Conservation (phyloP, 2,113 vertebrate genomes). For the Lampris megalopsis region DNA sequence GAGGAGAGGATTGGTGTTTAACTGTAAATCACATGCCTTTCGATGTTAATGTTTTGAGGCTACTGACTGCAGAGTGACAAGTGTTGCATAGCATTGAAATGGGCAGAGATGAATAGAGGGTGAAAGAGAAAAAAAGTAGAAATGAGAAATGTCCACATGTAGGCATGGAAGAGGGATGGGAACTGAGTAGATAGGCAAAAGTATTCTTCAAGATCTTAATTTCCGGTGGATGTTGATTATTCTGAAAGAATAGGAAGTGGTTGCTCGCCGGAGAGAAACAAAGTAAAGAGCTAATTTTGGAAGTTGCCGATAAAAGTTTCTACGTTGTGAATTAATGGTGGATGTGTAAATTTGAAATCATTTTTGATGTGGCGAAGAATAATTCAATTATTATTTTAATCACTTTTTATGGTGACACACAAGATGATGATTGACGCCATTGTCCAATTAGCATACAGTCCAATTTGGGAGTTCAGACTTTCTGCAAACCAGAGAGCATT, state of each 20-base stretch:
- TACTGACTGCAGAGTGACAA: slow-evolving; percentile 52
- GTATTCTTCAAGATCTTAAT: slow-evolving; percentile 62
- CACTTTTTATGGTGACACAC: no score
- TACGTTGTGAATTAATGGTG: slow-evolving; percentile 11
- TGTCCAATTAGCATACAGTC: no score
- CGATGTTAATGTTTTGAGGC: slow-evolving; percentile 38
- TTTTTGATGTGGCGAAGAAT: no score
- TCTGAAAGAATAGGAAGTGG: no score
- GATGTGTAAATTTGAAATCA: neutral
- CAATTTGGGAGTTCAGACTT: no score
- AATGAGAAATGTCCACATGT: neutral
- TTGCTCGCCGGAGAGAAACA: neutral
- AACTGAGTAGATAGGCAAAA: slow-evolving; percentile 55
- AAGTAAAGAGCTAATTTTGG: slow-evolving; percentile 43
- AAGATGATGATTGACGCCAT: no score
- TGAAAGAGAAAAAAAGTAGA: slow-evolving; percentile 46
- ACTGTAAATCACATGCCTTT: slow-evolving; percentile 9
- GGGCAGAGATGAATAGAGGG: slow-evolving; percentile 39
- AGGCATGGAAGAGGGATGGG: slow-evolving; percentile 45
- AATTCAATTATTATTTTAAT: no score
- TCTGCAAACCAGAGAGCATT: no score
- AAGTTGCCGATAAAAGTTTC: slow-evolving; percentile 24
- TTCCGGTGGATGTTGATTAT: slow-evolving; percentile 39
- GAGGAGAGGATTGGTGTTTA: neutral
- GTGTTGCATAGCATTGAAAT: slow-evolving; percentile 21